These are phyloP conservation scores for Drosophila murphyi DNA, from an alignment of 1,140 invertebrate species.

Conservation along the genomic window DNA sequence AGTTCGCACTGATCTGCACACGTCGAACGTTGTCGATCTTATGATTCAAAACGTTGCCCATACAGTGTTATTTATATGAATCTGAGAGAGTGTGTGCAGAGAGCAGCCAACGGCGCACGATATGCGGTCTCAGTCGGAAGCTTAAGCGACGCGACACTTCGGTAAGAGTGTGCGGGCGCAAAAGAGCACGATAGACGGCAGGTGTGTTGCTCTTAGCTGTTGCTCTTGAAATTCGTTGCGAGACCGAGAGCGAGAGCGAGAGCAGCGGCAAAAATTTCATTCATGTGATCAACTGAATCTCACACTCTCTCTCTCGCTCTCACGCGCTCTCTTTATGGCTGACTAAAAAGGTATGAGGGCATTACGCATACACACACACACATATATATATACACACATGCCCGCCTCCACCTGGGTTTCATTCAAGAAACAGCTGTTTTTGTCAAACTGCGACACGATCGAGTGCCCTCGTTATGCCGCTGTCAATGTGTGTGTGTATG, in stretches of 20 bases:
- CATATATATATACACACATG: not conserved
- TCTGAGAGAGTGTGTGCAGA: conserved; percentile 41
- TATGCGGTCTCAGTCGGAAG: conserved; percentile 26
- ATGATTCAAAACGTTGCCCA: conserved; percentile 79
- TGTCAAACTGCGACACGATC: conserved; percentile 77
- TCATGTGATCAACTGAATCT: conserved; percentile 58
- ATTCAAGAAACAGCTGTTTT: conserved; percentile 80
- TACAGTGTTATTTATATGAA: conserved; percentile 55
- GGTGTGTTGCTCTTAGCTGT: conserved; percentile 69
- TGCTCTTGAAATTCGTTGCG: conserved; percentile 35
- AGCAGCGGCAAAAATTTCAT: conserved; percentile 63
- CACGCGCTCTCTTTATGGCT: conserved; percentile 25
- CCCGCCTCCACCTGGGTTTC: conserved; percentile 72
- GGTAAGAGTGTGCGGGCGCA: conserved; percentile 39
- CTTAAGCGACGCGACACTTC: conserved; percentile 9
- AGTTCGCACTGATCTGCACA: conserved; percentile 55
- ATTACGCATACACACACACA: conserved; percentile 9
- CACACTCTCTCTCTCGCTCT: conserved; percentile 39
- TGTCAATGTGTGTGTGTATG: conserved; percentile 33
- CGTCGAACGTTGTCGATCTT: conserved; percentile 83
- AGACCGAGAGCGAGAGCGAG: conserved; percentile 46
- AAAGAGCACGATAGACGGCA: conserved; percentile 72
- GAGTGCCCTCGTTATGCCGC: conserved; percentile 77
- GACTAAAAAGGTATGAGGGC: conserved; percentile 41
- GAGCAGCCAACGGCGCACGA: conserved; percentile 8